phyloP scores from a whole-genome alignment of 2,113 vertebrate genomes.

The Cacatua alba region DNA sequence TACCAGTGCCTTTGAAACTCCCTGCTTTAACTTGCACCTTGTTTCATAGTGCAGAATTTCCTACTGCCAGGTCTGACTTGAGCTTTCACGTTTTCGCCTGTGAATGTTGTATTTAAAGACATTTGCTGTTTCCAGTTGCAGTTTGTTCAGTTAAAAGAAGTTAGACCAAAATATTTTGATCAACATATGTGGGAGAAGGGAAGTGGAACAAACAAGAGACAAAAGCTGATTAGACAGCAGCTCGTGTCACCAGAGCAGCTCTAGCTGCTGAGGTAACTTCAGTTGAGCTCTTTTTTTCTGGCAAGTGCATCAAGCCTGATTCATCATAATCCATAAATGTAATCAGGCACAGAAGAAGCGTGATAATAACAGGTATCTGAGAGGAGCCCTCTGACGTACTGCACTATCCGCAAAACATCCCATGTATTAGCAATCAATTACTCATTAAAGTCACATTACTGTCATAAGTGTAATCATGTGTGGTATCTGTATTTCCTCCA shows the following conservation, averaged over 20 bases:
- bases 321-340: not conserved
- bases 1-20: not conserved
- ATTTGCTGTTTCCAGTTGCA: not conserved
- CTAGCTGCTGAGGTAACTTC: not conserved
- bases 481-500: not conserved
- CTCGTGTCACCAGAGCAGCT: not conserved
- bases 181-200: not conserved
- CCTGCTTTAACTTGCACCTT: not conserved
- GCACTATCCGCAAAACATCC: not conserved
- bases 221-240: constrained; percentile 40
- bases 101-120: not conserved
- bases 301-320: not conserved
- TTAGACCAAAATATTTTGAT: constrained; percentile 41
- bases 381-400: not conserved
- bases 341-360: not conserved
- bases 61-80: not conserved
- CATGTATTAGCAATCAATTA: not conserved
- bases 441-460: not conserved
- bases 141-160: not conserved
- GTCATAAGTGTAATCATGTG: not conserved
- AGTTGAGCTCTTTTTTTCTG: not conserved
- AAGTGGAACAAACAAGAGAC: not conserved
- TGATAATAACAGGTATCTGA: not conserved
- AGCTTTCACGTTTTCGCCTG: not conserved
- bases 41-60: not conserved